Percentiles rank a stretch among this genome's conserved stretches.
Evolutionary conservation across 2,888 invertebrate species (phyloP).

Genomic region (Tachina grossa): DNA sequence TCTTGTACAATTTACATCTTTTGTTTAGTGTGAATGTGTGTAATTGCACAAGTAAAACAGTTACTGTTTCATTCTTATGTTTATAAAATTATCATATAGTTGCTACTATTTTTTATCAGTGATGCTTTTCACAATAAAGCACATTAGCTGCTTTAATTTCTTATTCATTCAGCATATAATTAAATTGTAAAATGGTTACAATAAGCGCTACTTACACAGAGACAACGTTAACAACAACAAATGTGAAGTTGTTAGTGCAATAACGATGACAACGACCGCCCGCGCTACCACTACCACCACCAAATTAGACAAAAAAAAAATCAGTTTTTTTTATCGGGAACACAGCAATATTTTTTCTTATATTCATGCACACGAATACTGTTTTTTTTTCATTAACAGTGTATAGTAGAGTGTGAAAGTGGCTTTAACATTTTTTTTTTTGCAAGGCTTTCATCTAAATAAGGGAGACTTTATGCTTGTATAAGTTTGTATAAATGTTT

Average conservation of each 20-base stretch:
- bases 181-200: slow-evolving; percentile 65
- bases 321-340: neutral
- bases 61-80: neutral
- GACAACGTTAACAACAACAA: slow-evolving; percentile 4
- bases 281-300: too few species aligned
- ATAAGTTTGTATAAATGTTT: too few species aligned
- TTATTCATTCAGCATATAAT: slow-evolving; percentile 69
- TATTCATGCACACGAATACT: too few species aligned
- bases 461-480: neutral
- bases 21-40: neutral
- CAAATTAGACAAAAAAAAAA: neutral
- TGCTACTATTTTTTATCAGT: neutral
- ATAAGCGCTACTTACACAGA: slow-evolving; percentile 23
- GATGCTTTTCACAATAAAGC: slow-evolving; percentile 10
- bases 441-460: too few species aligned
- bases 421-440: neutral
- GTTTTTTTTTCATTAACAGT: too few species aligned
- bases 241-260: slow-evolving; percentile 2
- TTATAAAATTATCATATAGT: neutral
- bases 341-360: too few species aligned
- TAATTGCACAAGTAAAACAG: neutral
- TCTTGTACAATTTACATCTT: slow-evolving; percentile 19
- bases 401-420: too few species aligned
- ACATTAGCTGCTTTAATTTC: slow-evolving; percentile 65
- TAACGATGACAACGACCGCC: slow-evolving; percentile 13